These are phyloP conservation scores for Barypeithes pellucidus DNA, from an alignment of 2,888 invertebrate genomes.

Conservation along the genomic window DNA sequence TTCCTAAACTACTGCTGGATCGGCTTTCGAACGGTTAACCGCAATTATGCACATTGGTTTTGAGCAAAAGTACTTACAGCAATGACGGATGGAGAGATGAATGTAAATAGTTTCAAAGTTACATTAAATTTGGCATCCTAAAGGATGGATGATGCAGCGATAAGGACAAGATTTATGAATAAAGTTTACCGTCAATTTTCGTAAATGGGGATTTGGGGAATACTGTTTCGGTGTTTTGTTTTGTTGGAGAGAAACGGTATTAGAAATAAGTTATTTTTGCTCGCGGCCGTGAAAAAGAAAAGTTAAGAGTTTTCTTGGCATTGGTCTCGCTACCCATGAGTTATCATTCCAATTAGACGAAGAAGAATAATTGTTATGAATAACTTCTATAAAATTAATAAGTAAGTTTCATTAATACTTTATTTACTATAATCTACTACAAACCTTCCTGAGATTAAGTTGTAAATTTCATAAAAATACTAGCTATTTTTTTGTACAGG, in stretches of 20 bases:
- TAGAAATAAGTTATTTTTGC: conserved; percentile 1
- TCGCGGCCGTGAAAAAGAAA: too few relatives aligned
- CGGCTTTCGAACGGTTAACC: conserved; percentile 56
- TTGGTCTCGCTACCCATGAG: too few relatives aligned
- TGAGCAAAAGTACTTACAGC: conserved; percentile 39
- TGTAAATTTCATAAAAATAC: too few relatives aligned
- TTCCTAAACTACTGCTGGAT: conserved; percentile 40
- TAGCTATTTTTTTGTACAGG: too few relatives aligned
- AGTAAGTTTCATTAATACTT: too few relatives aligned
- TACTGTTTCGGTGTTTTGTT: conserved; percentile 26
- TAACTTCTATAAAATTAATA: too few relatives aligned
- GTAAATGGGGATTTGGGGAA: conserved; percentile 28
- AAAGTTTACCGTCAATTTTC: conserved; percentile 49
- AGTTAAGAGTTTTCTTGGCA: too few relatives aligned
- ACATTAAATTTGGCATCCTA: conserved; percentile 45
- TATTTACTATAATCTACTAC: too few relatives aligned
- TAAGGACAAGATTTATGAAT: conserved; percentile 46
- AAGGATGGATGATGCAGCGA: conserved; percentile 44
- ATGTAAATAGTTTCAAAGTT: conserved; percentile 45
- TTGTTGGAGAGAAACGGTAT: background rate
- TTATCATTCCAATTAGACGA: too few relatives aligned
- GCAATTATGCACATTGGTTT: conserved; percentile 48
- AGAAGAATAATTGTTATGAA: too few relatives aligned
- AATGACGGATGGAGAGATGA: conserved; percentile 41
- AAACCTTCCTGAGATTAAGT: too few relatives aligned